phyloP scores from a whole-genome alignment of 2,797 vertebrate genomes.

The Phoeniculus purpureus region DNA sequence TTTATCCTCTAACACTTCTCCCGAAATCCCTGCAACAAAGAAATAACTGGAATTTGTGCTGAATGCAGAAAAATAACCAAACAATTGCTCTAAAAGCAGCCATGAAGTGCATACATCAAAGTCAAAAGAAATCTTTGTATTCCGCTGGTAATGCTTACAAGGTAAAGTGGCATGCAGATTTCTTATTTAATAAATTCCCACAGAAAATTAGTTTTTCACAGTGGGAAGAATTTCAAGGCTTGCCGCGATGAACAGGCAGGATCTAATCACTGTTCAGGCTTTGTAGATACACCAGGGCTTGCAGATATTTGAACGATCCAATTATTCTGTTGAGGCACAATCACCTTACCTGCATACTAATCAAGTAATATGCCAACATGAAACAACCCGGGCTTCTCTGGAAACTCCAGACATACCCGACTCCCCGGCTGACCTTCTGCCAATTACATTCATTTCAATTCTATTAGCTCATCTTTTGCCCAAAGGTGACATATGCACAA shows the following conservation, averaged over 20 bases:
- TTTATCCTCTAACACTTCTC: neutral
- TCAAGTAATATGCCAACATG: constrained; percentile 68
- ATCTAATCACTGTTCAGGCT: constrained; percentile 84
- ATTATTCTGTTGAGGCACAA: constrained; percentile 82
- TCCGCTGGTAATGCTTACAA: constrained; percentile 74
- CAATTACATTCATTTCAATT: constrained; percentile 81
- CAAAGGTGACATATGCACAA: constrained; percentile 76
- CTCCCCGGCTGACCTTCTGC: constrained; percentile 78
- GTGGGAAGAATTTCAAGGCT: constrained; percentile 86
- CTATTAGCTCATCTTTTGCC: constrained; percentile 81
- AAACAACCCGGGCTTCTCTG: constrained; percentile 71
- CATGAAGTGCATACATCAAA: constrained; percentile 76
- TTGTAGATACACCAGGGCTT: constrained; percentile 83
- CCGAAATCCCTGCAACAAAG: constrained; percentile 35
- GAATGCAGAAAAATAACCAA: constrained; percentile 53
- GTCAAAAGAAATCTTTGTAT: constrained; percentile 79
- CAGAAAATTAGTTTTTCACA: constrained; percentile 88
- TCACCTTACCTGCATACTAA: constrained; percentile 83
- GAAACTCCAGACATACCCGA: constrained; percentile 67
- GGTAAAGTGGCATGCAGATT: constrained; percentile 84
- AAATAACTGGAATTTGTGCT: constrained; percentile 34
- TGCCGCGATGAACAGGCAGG: constrained; percentile 80
- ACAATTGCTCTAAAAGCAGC: constrained; percentile 58
- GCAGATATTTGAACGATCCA: constrained; percentile 84
- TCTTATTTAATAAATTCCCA: constrained; percentile 87